A percentile compares a stretch with the other conserved stretches of the same genome.
Conservation (phyloP, 2,113 vertebrate genomes). For the Microcebus griseorufus region DNA sequence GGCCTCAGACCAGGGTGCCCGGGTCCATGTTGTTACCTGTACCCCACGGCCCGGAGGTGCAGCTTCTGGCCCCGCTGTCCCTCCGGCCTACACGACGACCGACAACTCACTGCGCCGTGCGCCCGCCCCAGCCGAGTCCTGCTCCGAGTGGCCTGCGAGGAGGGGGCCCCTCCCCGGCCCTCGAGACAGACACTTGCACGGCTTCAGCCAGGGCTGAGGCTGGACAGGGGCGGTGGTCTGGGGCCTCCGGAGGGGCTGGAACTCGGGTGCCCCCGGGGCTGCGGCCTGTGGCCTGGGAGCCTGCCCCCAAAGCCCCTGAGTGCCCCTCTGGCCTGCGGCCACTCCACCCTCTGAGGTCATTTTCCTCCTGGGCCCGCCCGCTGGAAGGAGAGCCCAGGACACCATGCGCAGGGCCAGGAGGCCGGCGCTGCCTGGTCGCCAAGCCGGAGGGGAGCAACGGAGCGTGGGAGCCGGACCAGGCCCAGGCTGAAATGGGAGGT, state of each 20-base stretch:
- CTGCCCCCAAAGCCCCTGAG: neutral
- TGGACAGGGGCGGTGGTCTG: accelerated
- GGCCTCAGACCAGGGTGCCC: neutral
- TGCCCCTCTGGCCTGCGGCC: neutral
- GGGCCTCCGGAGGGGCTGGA: neutral
- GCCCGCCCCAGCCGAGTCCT: neutral
- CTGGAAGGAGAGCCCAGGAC: conserved; percentile 45
- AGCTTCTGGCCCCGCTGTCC: neutral
- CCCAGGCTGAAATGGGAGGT: conserved; percentile 45
- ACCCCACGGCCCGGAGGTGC: neutral
- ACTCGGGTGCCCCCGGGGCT: accelerated
- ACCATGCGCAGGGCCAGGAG: neutral
- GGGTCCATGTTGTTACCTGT: neutral
- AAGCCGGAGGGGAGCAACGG: conserved; percentile 48
- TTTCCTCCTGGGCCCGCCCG: conserved; percentile 32
- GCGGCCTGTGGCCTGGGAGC: neutral
- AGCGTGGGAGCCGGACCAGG: conserved; percentile 4
- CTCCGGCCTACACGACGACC: neutral
- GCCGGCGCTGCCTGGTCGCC: neutral
- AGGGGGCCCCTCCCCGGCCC: neutral
- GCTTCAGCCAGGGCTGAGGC: neutral
- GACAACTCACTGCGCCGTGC: accelerated
- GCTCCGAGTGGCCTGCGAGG: neutral
- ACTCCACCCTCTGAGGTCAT: conserved; percentile 66
- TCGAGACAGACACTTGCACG: too few species aligned